Percentiles rank a stretch among this genome's conserved stretches.
phyloP scores from a whole-genome alignment of 2,888 invertebrate species.

The Formica aserva region DNA sequence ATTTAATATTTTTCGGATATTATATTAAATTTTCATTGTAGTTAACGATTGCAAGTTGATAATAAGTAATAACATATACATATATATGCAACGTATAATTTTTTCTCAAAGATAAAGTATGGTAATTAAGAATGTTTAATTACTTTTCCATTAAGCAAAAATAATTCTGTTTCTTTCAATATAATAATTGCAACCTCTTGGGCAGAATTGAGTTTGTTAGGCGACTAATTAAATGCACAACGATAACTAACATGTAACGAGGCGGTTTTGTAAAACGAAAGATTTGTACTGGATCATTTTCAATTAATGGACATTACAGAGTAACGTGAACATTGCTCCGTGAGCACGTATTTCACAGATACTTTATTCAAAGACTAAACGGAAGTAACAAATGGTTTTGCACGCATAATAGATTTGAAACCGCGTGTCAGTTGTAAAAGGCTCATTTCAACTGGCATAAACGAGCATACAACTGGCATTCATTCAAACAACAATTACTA shows the following conservation, averaged over 20 bases:
- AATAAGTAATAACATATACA: background rate
- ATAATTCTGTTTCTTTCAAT: background rate
- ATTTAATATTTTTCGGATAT: background rate
- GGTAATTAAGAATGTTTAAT: background rate
- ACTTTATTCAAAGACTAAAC: conserved; percentile 40
- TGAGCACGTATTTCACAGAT: conserved; percentile 12
- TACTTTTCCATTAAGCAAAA: background rate
- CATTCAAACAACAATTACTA: conserved; percentile 75
- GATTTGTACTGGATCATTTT: conserved; percentile 32
- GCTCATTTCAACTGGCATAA: conserved; percentile 54
- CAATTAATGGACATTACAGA: conserved; percentile 37
- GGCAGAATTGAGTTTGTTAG: background rate
- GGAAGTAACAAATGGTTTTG: conserved; percentile 50
- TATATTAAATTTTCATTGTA: background rate
- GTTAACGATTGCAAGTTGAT: background rate
- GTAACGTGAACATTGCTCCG: background rate
- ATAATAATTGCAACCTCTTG: background rate
- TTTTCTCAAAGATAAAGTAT: background rate
- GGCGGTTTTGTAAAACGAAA: conserved; percentile 15
- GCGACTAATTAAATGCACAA: conserved; percentile 1
- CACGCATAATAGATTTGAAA: conserved; percentile 61
- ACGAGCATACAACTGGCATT: conserved; percentile 68
- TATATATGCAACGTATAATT: background rate
- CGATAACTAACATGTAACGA: background rate
- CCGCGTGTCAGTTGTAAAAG: conserved; percentile 45